A percentile compares a stretch with the other conserved stretches of the same genome.
Conservation (phyloP, 2,888 invertebrate species). For the Sinohyriopsis cumingii region DNA sequence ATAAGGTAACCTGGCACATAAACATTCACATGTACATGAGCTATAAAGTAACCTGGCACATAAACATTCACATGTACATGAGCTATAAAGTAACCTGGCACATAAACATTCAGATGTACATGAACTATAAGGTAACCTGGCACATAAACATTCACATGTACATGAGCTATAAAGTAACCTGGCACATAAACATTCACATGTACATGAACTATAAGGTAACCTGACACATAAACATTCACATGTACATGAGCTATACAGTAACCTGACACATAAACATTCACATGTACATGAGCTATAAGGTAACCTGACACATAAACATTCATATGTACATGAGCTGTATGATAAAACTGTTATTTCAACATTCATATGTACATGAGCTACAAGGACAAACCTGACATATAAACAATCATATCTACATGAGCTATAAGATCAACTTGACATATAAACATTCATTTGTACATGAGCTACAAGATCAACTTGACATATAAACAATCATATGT, state of each 20-base stretch:
- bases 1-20: not conserved
- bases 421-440: no score
- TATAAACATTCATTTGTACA: no score
- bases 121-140: not conserved
- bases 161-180: not conserved
- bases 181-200: not conserved
- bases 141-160: not conserved
- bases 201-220: no score
- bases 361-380: not conserved
- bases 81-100: not conserved
- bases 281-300: not conserved
- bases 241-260: not conserved
- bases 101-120: no score
- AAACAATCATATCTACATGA: not conserved
- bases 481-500: not conserved
- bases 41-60: no score
- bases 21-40: not conserved
- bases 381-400: not conserved
- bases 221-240: not conserved
- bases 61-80: not conserved
- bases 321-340: not conserved
- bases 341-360: no score
- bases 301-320: not conserved
- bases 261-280: not conserved
- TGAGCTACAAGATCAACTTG: not conserved